Evolutionary conservation across 2,888 invertebrate genomes (phyloP), one percentile per base, ranked within the genome.

Genomic region (Anticlea derivata): DNA sequence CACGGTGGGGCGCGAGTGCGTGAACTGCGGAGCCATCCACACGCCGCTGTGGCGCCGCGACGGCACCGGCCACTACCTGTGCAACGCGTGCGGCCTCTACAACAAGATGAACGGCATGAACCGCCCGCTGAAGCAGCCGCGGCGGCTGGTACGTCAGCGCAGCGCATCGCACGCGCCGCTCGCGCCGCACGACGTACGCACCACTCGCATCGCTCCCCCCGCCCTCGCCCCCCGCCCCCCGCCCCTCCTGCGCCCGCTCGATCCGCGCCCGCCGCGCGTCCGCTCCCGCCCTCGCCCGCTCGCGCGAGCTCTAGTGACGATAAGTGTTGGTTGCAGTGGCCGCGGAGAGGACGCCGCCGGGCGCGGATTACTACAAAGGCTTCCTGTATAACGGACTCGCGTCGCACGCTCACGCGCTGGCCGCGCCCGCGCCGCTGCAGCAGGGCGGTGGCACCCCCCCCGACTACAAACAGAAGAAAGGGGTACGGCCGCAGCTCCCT

Each of bases 51-150:
- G 99, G 99, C 94, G 99, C 67, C 94, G 99, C 83, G 99, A 99
- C 93, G 98, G 98, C 85, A 98, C 98, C 74, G 99, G 99, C 63
- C 98, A 99, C 92, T 99, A 99, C 92, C 94, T 99, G 74, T 99
- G 99, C 94, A 99, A 99, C 93, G 99, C 99, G 64, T 99, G 99
- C 92, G 99, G 99, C 73, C 96, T 99, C 77, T 99, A 99, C 94
- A 97, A 97, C 92, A 98, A 98, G 92, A 98, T 99, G 97, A 99
- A 99, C 92, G 98, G 98, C 81, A 96, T 97, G 94, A 98, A 98
- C 92, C 93, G 99, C 72, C 99, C 99, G 65, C 93, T 99, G 74
- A 98, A 98, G 86, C 98, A 99, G 92, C 98, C 99, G 66, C 98
- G 98, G 83, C 97, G 98, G 93, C 95, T 98, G 94, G 98, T 98